Base-by-base conservation (phyloP, 2,113 vertebrate species). In the Neotoma lepida region DNA sequence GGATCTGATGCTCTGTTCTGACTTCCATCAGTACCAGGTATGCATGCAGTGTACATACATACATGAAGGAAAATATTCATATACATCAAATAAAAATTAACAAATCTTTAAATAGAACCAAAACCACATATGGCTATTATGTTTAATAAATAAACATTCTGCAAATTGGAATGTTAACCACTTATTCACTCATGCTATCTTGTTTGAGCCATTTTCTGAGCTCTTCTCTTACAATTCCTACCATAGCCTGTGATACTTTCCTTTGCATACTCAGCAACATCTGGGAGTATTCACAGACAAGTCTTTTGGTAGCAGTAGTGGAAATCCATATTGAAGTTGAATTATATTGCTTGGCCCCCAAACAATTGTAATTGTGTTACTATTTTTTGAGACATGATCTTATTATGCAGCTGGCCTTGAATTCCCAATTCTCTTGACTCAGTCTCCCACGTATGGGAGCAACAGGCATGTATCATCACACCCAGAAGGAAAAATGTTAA, bases 241-340 rank as follows among this genome's bases (percentile, higher is more conserved):
- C 41, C 20, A 44, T 73, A 88, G 6, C 73, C 15, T 54, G 12
- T 30, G 4, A 1, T 15, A 51, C 49, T 93, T 89, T 87, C 35
- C 73, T 85, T 92, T 86, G 35, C 71, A 54, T 90, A 63, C 39
- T 6, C 33, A 1, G 26, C 61, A 86, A 68, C 39, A 91, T 49
- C 22, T 78, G n/a, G 14, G 89, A 90, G 26, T 90, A 63, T 93
- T 93, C 80, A 80, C 61, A 94, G 30, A 85, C 3, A 77, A 95
- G 39, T 93, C 46, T 39, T 66, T 35, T 28, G 71, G 49, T 84
- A 28, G 26, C 35, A 44, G 26, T 84, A 61, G 54, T 6, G 9
- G 70, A 86, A 94, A 80, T 91, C 6, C 49, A 70, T 88, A 44
- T 88, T 94, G 26, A 86, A 46, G 4, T 71, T 92, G 44, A 94